phyloP scores from a whole-genome alignment of 2,888 invertebrate species.

The Acanthosoma haemorrhoidale region DNA sequence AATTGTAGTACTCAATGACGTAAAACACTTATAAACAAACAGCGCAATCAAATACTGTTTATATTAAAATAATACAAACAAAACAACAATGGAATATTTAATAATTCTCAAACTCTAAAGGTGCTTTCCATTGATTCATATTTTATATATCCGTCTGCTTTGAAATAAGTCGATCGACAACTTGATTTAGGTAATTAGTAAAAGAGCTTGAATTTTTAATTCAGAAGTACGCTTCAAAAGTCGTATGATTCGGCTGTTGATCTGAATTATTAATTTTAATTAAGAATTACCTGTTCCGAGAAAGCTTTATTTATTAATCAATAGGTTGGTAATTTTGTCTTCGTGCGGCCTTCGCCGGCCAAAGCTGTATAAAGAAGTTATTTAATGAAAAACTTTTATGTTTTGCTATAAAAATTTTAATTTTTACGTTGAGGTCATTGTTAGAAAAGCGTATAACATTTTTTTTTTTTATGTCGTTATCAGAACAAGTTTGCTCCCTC shows the following conservation, averaged over 20 bases:
- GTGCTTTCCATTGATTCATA: background rate
- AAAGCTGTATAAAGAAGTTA: conserved; percentile 18
- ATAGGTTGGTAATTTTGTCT: conserved; percentile 11
- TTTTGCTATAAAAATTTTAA: conserved; percentile 7
- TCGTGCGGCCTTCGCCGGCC: background rate
- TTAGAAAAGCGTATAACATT: background rate
- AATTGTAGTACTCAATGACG: too few species aligned
- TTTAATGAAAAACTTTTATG: conserved; percentile 29
- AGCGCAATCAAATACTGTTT: too few species aligned
- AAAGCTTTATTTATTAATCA: conserved; percentile 25
- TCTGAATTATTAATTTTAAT: conserved; percentile 30
- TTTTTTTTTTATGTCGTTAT: background rate
- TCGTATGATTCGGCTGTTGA: conserved; percentile 26
- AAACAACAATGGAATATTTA: too few species aligned
- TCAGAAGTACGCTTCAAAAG: conserved; percentile 18
- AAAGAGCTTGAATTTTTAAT: conserved; percentile 27
- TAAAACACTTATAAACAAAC: too few species aligned
- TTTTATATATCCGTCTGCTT: conserved; percentile 17
- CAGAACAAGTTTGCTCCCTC: background rate
- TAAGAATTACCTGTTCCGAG: conserved; percentile 27
- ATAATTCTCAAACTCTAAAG: conserved; percentile 18
- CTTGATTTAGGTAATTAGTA: conserved; percentile 30
- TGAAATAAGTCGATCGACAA: conserved; percentile 29
- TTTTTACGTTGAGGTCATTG: background rate
- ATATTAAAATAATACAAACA: too few species aligned